Base-by-base conservation (phyloP, 1,140 invertebrate genomes). In the Rhagoletis zephyria region DNA sequence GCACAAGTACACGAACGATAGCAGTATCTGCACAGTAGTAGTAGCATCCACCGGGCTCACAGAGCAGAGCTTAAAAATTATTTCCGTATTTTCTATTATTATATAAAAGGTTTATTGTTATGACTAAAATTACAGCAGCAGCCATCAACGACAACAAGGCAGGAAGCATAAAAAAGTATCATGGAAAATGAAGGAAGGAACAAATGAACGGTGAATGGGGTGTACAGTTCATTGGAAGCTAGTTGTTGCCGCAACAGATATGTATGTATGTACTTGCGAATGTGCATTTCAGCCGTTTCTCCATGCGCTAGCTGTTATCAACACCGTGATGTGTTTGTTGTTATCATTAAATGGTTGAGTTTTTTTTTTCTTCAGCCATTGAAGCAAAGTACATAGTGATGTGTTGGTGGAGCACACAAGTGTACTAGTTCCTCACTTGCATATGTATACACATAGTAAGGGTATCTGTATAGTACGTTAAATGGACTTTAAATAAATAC, bases 11-110 rank as follows among this genome's bases (percentile, higher is more conserved):
- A 30, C 30, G 30, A 30, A 30, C 30, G 30, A 30, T 30, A 30
- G 30, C 30, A 30, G 30, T 30, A 30, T 0, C 30, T 30, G 0
- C 30, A 30, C 30, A 30, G 30, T 30, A 30, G 30, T 30, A 10
- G 19, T 45, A n/a, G 42, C 74, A 81, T 81, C 10, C 48, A 14
- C 40, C 16, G 19, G 48, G 5, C 74, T 19, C 74, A 81, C 48
- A 19, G n/a, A 64, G 7, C 63, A 67, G 5, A 87, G 87, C 88
- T 87, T 88, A 19, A 89, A 90, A 90, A 90, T 89, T 88, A 91
- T 90, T 91, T 91, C 91, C 90, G 91, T 91, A 91, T 90, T 90
- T 90, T 90, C 89, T 89, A 89, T 89, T 89, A 90, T 90, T 89
- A 89, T 91, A 91, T 89, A 81, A 81, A 81, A 81, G 48, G 90